Evolutionary conservation across 1,140 invertebrate genomes (phyloP), one percentile per base, ranked within the genome.

Genomic region (Lerema accius): DNA sequence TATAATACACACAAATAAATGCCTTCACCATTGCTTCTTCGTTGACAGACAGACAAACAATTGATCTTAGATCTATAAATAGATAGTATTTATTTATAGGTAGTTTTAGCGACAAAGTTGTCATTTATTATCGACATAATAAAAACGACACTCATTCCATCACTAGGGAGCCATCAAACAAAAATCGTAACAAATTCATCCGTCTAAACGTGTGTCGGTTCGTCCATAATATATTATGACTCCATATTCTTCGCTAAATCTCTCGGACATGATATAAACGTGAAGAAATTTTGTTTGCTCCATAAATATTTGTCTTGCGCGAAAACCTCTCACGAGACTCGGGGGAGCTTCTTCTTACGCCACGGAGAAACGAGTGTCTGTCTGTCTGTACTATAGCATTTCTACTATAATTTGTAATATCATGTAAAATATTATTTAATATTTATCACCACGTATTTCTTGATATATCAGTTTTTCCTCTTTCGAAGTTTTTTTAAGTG

Each of bases 211-310:
- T 32, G 3, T 32, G 28, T 32, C 28, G 9, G 28, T 7, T 5
- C 5, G 7, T 32, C 4, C 4, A 32, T 37, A 37, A 37, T 37
- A 37, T 37, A 37, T 37, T 37, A 37, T 37, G 35, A 37, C 35
- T 37, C 35, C 35, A 37, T 37, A 37, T 37, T 37, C 35, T 37
- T 37, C 0, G 35, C 35, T 11, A 37, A 37, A 37, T 11, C 10
- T 11, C 35, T 37, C n/a, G 35, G 35, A 37, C 35, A 37, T n/a
- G 35, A 37, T 37, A 37, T 37, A 37, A 37, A 37, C 35, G 35
- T 37, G 35, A 37, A 37, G 35, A 37, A 37, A 37, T 37, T 37
- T 37, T 37, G 35, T 37, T 37, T 37, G 35, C 35, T 37, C n/a
- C 35, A 37, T 37, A 37, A 37, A 37, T 37, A 37, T 37, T 37